Evolutionary conservation across 2,797 vertebrate genomes (phyloP).

Genomic region (Falco berigora): DNA sequence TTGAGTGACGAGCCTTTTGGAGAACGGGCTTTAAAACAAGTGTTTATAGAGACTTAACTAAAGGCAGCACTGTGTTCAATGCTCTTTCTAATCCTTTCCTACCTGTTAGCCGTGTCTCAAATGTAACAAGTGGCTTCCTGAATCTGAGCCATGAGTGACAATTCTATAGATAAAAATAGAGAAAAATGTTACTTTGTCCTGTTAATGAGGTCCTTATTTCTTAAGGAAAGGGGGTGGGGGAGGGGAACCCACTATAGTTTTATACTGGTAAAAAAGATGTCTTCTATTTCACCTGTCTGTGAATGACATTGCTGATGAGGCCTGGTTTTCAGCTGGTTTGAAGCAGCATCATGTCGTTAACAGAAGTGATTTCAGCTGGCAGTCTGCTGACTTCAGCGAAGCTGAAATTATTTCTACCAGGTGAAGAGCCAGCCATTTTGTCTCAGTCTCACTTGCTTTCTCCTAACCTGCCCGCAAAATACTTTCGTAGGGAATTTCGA

Average conservation of each 20-base stretch:
- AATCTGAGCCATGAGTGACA: not conserved
- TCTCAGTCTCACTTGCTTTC: not conserved
- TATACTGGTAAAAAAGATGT: not conserved
- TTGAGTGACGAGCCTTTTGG: not conserved
- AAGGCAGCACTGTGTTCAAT: not conserved
- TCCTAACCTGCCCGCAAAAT: constrained; percentile 14
- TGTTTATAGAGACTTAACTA: not conserved
- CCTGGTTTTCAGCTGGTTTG: not conserved
- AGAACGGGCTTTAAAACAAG: not conserved
- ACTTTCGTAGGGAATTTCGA: constrained; percentile 82
- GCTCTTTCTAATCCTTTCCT: not conserved
- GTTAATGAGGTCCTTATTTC: not conserved
- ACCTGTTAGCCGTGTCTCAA: not conserved
- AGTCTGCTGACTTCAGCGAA: no score
- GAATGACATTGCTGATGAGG: not conserved
- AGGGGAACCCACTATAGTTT: not conserved
- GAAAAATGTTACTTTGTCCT: not conserved
- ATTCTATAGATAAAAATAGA: not conserved
- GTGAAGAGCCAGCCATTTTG: not conserved
- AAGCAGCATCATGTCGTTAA: not conserved
- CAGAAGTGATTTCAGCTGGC: not conserved
- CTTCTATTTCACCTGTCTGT: not conserved
- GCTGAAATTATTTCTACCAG: not conserved
- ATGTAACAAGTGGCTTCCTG: not conserved
- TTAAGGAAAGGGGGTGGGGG: not conserved